Percentiles rank a stretch among this genome's conserved stretches.
These are phyloP conservation scores for Chrysodeixis includens DNA, from an alignment of 2,888 invertebrate genomes.

Conservation along the genomic window DNA sequence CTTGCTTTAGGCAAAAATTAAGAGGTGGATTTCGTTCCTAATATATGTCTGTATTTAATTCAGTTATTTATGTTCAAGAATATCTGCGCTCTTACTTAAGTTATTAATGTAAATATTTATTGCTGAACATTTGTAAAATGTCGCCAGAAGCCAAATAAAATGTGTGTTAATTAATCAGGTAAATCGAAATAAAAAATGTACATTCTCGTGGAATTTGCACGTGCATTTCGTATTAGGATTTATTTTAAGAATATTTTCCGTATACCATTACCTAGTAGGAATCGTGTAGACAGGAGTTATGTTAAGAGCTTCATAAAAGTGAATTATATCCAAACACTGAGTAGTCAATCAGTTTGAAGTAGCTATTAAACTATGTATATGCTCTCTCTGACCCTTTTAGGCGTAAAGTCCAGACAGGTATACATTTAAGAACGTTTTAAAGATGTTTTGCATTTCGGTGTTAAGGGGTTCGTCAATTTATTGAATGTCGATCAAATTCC, in stretches of 20 bases:
- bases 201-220: neutral
- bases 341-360: too few relatives aligned
- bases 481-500: too few relatives aligned
- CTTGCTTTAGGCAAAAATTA: slow-evolving; percentile 15
- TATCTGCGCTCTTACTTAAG: slow-evolving; percentile 8
- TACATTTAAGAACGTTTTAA: too few relatives aligned
- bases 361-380: too few relatives aligned
- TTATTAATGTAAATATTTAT: slow-evolving; percentile 17
- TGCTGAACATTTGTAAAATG: neutral
- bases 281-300: neutral
- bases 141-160: slow-evolving; percentile 11
- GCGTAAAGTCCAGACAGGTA: too few relatives aligned
- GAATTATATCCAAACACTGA: neutral
- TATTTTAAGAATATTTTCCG: neutral
- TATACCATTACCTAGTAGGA: neutral
- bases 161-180: slow-evolving; percentile 15
- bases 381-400: too few relatives aligned
- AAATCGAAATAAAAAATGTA: neutral
- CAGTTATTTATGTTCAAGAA: slow-evolving; percentile 9
- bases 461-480: too few relatives aligned
- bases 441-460: too few relatives aligned
- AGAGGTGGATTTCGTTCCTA: neutral
- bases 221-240: neutral
- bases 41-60: neutral
- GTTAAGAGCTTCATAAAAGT: neutral